Evolutionary conservation across 2,797 vertebrate genomes (phyloP).

Genomic region (Trichosurus vulpecula): DNA sequence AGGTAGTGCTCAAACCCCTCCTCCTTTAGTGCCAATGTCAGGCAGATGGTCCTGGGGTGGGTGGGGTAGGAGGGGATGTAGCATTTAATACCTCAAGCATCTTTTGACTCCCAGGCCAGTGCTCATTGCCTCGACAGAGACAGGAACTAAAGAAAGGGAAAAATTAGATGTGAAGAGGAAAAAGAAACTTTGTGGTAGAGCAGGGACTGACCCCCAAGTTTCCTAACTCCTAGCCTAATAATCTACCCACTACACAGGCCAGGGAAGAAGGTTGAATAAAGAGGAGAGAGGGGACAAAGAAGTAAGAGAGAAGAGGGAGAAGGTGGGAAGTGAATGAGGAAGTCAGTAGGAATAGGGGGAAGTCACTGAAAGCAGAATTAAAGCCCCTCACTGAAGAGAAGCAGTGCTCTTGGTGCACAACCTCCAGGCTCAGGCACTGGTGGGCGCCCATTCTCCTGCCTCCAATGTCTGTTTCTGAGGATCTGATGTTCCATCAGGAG

Average conservation of each 20-base stretch:
- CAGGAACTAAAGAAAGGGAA: neutral
- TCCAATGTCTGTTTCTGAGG: neutral
- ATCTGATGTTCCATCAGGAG: neutral
- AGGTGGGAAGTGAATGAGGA: neutral
- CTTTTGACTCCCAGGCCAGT: neutral
- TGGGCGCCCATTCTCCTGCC: neutral
- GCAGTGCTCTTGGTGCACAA: fast-evolving
- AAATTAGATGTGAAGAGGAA: neutral
- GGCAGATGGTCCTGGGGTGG: neutral
- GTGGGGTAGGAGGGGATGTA: neutral
- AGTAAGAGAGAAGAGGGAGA: neutral
- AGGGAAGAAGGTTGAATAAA: neutral
- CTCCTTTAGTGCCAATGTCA: neutral
- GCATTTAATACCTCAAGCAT: neutral
- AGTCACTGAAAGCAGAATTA: too few species aligned
- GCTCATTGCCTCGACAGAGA: neutral
- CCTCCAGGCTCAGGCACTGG: neutral
- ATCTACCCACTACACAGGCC: neutral
- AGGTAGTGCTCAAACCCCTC: neutral
- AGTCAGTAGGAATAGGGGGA: neutral
- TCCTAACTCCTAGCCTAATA: neutral
- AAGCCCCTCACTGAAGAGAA: neutral
- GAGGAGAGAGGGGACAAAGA: neutral
- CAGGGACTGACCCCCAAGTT: neutral
- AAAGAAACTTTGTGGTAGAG: neutral